Conservation (phyloP, 1,140 invertebrate species). For the Drosophila takahashii region DNA sequence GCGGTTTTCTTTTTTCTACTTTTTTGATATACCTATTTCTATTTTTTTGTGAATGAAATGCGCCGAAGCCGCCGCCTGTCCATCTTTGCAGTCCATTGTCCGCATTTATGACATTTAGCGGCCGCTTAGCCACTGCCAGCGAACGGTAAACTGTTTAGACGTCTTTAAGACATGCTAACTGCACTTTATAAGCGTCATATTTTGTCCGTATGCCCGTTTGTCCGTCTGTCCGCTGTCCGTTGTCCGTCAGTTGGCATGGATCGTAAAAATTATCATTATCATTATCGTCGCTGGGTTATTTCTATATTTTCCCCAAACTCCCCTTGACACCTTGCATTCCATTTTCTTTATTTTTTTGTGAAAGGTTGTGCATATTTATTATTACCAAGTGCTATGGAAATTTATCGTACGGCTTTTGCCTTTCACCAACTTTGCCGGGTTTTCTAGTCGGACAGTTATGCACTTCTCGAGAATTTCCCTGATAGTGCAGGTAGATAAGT, state of each 20-base stretch:
- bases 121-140: constrained; percentile 36
- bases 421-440: constrained; percentile 54
- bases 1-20: not conserved
- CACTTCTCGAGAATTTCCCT: constrained; percentile 13
- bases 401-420: constrained; percentile 29
- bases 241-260: constrained; percentile 48
- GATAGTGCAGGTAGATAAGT: constrained; percentile 2
- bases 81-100: constrained; percentile 39
- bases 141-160: constrained; percentile 72
- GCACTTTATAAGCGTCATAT: constrained; percentile 74
- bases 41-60: constrained; percentile 58
- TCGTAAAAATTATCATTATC: constrained; percentile 80
- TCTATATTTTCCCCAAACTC: constrained; percentile 2
- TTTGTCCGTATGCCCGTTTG: constrained; percentile 45
- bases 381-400: constrained; percentile 44
- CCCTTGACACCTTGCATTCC: constrained; percentile 1
- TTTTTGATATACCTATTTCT: not conserved
- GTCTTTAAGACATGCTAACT: constrained; percentile 75
- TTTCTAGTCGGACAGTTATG: constrained; percentile 14
- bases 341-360: constrained; percentile 46
- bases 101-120: constrained; percentile 77
- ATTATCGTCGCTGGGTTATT: constrained; percentile 50
- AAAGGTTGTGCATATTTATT: constrained; percentile 66
- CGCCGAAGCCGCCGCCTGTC: not conserved
- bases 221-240: constrained; percentile 15